A percentile compares a stretch with the other conserved stretches of the same genome.
Conservation (phyloP, 2,797 vertebrate genomes). For the Scolopax rusticola region DNA sequence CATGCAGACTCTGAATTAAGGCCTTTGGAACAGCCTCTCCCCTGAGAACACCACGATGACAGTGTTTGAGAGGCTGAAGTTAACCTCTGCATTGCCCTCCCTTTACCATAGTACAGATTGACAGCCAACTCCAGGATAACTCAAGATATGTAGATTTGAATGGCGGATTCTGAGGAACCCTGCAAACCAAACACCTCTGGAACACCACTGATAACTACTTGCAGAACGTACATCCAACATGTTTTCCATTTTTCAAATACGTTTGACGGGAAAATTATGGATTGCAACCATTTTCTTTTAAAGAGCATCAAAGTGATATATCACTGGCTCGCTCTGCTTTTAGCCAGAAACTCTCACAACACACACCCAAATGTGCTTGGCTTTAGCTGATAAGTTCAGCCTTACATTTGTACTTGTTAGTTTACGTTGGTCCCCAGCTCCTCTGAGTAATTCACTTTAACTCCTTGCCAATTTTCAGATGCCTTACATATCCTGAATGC, state of each 20-base stretch:
- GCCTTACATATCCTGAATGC: not conserved
- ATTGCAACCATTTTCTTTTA: constrained; percentile 1
- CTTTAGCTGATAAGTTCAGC: constrained; percentile 42
- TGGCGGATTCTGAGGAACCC: not conserved
- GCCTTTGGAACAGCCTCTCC: not conserved
- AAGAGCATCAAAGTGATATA: not conserved
- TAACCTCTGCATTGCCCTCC: not conserved
- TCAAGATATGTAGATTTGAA: not conserved
- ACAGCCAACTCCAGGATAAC: not conserved
- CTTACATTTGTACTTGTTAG: not conserved
- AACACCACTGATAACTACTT: not conserved
- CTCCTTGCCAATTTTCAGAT: not conserved
- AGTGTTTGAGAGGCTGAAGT: not conserved
- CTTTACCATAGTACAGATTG: not conserved
- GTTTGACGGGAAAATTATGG: not conserved
- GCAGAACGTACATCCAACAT: not conserved
- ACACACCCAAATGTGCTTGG: not conserved
- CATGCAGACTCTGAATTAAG: not conserved
- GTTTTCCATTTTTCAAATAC: constrained; percentile 7
- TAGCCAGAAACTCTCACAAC: not conserved
- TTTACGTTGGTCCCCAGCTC: not conserved
- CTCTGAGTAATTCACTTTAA: not conserved
- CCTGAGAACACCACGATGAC: not conserved
- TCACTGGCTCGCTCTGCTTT: not conserved
- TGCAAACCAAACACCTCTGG: not conserved